These are phyloP conservation scores for Sebastes steindachneri DNA, from an alignment of 2,797 vertebrate genomes.

Conservation along the genomic window DNA sequence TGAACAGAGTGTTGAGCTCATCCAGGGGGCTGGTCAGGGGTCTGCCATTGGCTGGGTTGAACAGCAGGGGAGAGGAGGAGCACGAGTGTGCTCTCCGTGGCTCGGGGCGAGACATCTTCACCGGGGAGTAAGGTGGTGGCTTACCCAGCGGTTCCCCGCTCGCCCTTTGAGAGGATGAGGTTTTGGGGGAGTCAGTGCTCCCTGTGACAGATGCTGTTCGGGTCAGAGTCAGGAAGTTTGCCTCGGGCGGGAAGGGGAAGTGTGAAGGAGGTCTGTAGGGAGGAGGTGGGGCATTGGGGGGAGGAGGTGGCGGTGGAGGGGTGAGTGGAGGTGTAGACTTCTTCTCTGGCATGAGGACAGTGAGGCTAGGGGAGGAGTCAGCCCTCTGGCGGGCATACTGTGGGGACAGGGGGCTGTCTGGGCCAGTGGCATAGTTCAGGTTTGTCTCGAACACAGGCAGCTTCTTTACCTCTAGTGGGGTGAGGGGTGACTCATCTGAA, in stretches of 20 bases:
- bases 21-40: constrained; percentile 93
- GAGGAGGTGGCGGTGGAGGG: constrained; percentile 85
- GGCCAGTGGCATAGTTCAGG: constrained; percentile 89
- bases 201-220: constrained; percentile 75
- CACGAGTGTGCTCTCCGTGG: constrained; percentile 86
- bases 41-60: constrained; percentile 89
- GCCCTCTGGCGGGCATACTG: constrained; percentile 89
- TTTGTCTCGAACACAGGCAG: constrained; percentile 95
- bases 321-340: constrained; percentile 89
- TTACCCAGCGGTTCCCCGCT: constrained; percentile 75
- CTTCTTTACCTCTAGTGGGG: constrained; percentile 95
- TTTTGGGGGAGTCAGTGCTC: constrained; percentile 83
- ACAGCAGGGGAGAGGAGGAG: constrained; percentile 86
- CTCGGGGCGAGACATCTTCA: constrained; percentile 86
- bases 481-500: constrained; percentile 96
- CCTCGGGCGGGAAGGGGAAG: constrained; percentile 90
- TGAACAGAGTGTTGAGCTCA: constrained; percentile 95
- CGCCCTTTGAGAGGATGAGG: constrained; percentile 74
- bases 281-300: constrained; percentile 74
- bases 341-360: constrained; percentile 86
- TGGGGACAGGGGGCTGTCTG: constrained; percentile 90
- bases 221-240: constrained; percentile 78
- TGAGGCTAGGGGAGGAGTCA: constrained; percentile 88
- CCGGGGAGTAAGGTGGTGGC: constrained; percentile 88
- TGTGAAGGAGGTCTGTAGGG: constrained; percentile 87